Evolutionary conservation across 2,113 vertebrate genomes (phyloP).

Genomic region (Spea bombifrons): DNA sequence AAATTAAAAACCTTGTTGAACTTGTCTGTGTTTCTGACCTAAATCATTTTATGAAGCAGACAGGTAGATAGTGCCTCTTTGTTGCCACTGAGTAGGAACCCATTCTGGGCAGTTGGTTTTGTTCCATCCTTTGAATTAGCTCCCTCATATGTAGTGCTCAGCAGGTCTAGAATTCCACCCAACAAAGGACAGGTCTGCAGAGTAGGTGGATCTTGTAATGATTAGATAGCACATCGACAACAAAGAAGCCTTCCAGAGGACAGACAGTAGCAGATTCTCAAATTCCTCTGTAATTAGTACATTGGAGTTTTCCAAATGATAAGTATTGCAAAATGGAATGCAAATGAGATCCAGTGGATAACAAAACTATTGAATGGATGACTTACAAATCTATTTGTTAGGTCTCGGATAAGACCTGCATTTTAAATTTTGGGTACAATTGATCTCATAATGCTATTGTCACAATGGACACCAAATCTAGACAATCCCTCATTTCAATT

Average conservation of each 20-base stretch:
- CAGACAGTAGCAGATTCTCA: slow-evolving; percentile 50
- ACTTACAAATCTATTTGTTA: no score
- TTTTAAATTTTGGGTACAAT: no score
- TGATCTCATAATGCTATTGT: no score
- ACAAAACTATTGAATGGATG: background rate
- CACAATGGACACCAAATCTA: no score
- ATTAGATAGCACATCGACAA: slow-evolving; percentile 61
- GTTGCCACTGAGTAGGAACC: background rate
- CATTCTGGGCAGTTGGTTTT: slow-evolving; percentile 8
- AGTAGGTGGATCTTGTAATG: slow-evolving; percentile 55
- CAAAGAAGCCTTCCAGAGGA: slow-evolving; percentile 59
- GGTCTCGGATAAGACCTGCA: no score
- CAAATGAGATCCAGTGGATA: slow-evolving; percentile 48
- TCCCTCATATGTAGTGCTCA: slow-evolving; percentile 31
- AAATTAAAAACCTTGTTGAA: slow-evolving; percentile 26
- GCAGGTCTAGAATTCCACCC: slow-evolving; percentile 44
- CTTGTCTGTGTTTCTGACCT: slow-evolving; percentile 38
- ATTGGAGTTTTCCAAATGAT: slow-evolving; percentile 74
- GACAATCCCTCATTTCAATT: no score
- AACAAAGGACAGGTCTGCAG: slow-evolving; percentile 50
- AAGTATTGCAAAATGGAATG: slow-evolving; percentile 67
- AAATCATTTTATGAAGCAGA: slow-evolving; percentile 29
- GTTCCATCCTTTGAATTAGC: background rate
- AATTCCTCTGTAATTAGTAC: slow-evolving; percentile 78
- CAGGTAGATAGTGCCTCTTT: slow-evolving; percentile 33